Base-by-base conservation (phyloP, 1,140 invertebrate species). In the Aphaenogaster rudis region DNA sequence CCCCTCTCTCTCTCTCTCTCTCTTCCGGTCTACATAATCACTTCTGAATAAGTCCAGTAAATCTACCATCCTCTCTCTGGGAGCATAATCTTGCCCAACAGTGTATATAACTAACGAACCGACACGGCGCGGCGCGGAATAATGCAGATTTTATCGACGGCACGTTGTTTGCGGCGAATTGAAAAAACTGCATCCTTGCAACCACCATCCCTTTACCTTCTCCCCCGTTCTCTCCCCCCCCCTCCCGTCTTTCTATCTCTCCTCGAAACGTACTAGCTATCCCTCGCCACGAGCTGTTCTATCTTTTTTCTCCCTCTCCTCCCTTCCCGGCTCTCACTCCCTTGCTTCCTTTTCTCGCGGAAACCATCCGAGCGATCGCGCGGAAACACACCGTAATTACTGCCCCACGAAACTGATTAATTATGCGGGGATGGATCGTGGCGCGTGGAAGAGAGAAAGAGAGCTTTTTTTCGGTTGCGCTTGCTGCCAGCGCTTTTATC, bases 381-480 rank as follows among this genome's bases (percentile, higher is more conserved):
- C 69, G 57, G 88, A 82, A 89, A 87, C 88, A 78, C 74, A 67
- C 50, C 64, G 88, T 90, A 90, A 90, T 90, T 90, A 89, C 79
- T 64, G 79, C 64, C 71, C 79, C 36, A 76, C 74, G 79, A 90
- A 90, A 89, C 86, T 90, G 84, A 90, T 90, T 90, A 90, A 90
- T 90, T 90, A 90, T 90, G 88, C 89, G 87, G 69, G 88, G 66
- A 80, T 57, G 86, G 54, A 85, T 89, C 79, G 72, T 28, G 33
- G 57, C 45, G 48, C 57, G 48, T 15, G 13, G 63, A 59, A 63
- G 57, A 86, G 84, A 57, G 74, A 86, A 77, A 57, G 74, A 21
- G 63, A 36, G 63, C 45, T 78, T 78, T 78, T 67, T 86, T 77
- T 52, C 28, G 17, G n/a, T 48, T 66, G 66, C 77, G 21, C 63